A percentile compares a stretch with the other conserved stretches of the same genome.
These are phyloP conservation scores for Grammomys dolichurus DNA, from an alignment of 2,113 vertebrate species.

Conservation along the genomic window DNA sequence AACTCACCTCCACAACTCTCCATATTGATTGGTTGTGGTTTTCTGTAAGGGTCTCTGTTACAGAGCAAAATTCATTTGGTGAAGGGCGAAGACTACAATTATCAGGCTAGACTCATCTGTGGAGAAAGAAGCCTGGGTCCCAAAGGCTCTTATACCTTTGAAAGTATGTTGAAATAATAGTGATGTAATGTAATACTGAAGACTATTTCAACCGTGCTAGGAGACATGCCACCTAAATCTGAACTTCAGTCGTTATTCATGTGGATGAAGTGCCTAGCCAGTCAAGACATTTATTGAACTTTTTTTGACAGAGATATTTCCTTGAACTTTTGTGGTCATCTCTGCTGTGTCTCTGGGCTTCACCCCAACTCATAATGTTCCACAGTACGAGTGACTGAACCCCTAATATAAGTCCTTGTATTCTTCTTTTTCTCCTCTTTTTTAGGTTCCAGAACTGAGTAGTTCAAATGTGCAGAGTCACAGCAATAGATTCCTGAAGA, in stretches of 20 bases:
- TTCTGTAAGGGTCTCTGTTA: not conserved
- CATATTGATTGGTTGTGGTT: not conserved
- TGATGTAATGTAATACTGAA: not conserved
- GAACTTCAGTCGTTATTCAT: not conserved
- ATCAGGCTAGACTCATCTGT: not conserved
- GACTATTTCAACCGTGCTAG: not conserved
- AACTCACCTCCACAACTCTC: not conserved
- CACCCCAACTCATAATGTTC: not conserved
- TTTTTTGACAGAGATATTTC: not conserved
- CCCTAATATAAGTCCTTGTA: not conserved
- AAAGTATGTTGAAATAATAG: not conserved
- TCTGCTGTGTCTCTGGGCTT: not conserved
- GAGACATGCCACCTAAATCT: not conserved
- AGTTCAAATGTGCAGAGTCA: not conserved
- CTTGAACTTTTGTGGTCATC: not conserved
- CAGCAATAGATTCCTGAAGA: not conserved
- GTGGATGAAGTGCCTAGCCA: not conserved
- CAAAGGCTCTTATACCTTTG: not conserved
- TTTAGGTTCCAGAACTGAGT: not conserved
- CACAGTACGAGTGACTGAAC: not conserved
- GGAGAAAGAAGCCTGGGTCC: not conserved
- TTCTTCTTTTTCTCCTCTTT: not conserved
- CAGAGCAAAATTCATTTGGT: not conserved
- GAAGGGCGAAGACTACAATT: not conserved
- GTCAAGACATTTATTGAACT: not conserved